Base-by-base conservation (phyloP, 2,888 invertebrate genomes). In the Ecliptopera silaceata region DNA sequence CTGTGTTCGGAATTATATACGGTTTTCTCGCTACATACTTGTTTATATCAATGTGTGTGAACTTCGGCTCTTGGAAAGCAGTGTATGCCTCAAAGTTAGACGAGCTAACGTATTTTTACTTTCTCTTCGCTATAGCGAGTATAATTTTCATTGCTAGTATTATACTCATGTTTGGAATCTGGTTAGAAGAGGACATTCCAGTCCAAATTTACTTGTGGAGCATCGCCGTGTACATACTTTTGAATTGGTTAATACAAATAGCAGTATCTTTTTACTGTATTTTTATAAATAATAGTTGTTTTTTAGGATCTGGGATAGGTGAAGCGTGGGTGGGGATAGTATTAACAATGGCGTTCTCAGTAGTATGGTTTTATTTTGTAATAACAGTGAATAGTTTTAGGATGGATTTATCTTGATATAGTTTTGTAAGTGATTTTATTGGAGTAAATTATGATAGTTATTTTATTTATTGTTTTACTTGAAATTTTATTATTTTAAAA, bases 331-430 rank as follows among this genome's bases (percentile, higher is more conserved):
- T 63, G 2, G 46, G 62, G 1, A 18, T 70, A 4, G 13, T 72
- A 3, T 5, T 71, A 5, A 61, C 65, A 12, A 4, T 59, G 0
- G 63, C 67, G 4, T 79, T 77, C 51, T 58, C 72, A 0, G 2
- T 65, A 0, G 45, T 69, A 32, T 77, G 74, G 76, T 22, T 46
- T 3, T 78, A 77, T 51, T 49, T 72, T 10, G 55, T 72, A 10
- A 13, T 74, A 13, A 44, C 52, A 18, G 70, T 77, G 0, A 77
- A 80, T 59, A 74, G 74, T 55, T 74, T 58, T 59, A 74, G 72
- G 64, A 60, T 64, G 45, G 61, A 66, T 10, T 8, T 0, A 52
- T 47, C 6, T 57, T 41, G 47, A 26, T 34, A 11, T 31, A 17
- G n/a, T 46, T 47, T 29, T 58, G 6, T 62, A 45, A 46, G 46